These are phyloP conservation scores for Triplophysa tibetana DNA, from an alignment of 2,113 vertebrate species.

Conservation along the genomic window DNA sequence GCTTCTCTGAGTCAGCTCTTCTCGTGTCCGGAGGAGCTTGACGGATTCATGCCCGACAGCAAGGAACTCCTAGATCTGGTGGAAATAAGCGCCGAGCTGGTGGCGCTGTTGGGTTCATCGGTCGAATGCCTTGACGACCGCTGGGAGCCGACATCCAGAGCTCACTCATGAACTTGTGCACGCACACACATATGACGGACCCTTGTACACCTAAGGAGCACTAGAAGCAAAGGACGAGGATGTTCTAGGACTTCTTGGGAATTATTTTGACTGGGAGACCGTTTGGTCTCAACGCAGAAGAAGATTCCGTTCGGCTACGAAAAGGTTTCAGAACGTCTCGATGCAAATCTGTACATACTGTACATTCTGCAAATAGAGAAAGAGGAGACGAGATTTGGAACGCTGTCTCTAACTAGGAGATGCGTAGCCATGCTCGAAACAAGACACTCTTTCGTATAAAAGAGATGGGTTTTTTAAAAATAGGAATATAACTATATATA, in stretches of 20 bases:
- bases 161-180: constrained; percentile 51
- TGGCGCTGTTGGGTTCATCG: constrained; percentile 82
- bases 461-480: constrained; percentile 67
- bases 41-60: constrained; percentile 83
- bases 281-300: neutral
- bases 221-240: constrained; percentile 4
- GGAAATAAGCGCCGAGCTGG: constrained; percentile 83
- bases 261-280: neutral
- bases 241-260: constrained; percentile 5
- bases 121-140: constrained; percentile 76
- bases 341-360: constrained; percentile 51
- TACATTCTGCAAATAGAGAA: constrained; percentile 45
- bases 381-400: constrained; percentile 42
- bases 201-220: neutral
- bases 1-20: constrained; percentile 85
- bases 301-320: constrained; percentile 11
- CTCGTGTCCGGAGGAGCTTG: constrained; percentile 81
- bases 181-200: neutral
- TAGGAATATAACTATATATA: constrained; percentile 50
- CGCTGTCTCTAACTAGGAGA: constrained; percentile 18
- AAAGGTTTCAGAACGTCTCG: neutral
- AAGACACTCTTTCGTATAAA: constrained; percentile 75
- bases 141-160: constrained; percentile 48
- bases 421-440: constrained; percentile 28
- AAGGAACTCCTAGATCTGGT: constrained; percentile 88